Base-by-base conservation (phyloP, 2,888 invertebrate genomes). In the Conchocele bisecta region DNA sequence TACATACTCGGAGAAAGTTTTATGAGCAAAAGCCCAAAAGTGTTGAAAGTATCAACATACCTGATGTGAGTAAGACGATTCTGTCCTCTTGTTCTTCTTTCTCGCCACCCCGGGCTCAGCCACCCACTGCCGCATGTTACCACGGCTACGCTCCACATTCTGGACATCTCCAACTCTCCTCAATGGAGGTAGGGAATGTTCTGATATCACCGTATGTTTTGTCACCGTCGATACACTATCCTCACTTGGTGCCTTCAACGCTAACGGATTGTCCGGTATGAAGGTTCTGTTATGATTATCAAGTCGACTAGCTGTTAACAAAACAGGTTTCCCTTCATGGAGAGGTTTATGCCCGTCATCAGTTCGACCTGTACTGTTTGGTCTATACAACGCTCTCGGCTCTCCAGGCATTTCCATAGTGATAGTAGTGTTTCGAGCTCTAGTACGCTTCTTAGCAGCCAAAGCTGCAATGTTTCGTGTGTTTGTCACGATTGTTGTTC, bases 401-500 rank as follows among this genome's bases (percentile, higher is more conserved):
- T 71, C 73, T 4, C 66, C 73, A 26, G 56, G 61, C 26, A 66
- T 44, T 17, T 85, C 83, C 15, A 78, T 53, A 50, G 82, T 83
- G 9, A 74, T 44, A 20, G 76, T 53, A 67, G 82, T 77, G 48
- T 74, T 69, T 33, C 86, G 83, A n/a, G 79, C 84, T 63, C 81
- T 82, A 51, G 79, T 84, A 15, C 85, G 79, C 66, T 88, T 88
- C 46, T 76, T 83, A 4, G 89, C 89, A 7, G 90, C 90, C 57
- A 89, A 74, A 6, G 88, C 89, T 9, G 88, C 88, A 37, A 90
- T 90, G 76, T 79, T 88, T 50, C 90, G 75, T 3, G 90, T 90
- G 61, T 87, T 87, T 13, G 84, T 80, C 17, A 84, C 66, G 17
- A 89, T 88, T 33, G 83, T 79, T 42, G 71, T 73, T 13, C 84